Conservation (phyloP, 2,113 vertebrate genomes). For the Saguinus imperator region DNA sequence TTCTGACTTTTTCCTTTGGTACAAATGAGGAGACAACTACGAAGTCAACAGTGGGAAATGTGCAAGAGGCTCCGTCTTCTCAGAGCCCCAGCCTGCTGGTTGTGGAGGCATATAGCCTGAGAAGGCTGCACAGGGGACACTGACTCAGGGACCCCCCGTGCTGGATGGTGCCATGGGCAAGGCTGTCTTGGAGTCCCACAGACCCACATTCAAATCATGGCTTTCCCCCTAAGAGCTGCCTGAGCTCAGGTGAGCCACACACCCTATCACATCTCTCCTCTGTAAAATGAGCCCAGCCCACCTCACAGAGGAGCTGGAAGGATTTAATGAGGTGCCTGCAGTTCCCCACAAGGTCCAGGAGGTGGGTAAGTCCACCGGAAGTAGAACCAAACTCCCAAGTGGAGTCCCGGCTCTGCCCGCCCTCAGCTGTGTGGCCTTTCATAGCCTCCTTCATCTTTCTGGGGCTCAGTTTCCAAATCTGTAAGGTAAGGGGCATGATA, state of each 20-base stretch:
- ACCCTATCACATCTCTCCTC: not conserved
- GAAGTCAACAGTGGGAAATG: not conserved
- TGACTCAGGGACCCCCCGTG: fast-evolving
- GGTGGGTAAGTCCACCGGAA: not conserved
- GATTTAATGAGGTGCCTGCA: not conserved
- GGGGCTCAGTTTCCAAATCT: not conserved
- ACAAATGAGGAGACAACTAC: not conserved
- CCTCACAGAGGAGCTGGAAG: not conserved
- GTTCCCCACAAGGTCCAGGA: not conserved
- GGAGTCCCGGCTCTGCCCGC: not conserved
- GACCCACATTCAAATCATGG: not conserved
- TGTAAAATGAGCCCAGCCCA: not conserved
- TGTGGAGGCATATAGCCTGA: not conserved
- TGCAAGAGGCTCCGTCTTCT: fast-evolving
- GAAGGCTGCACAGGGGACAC: not conserved
- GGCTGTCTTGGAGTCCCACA: not conserved
- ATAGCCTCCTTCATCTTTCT: not conserved
- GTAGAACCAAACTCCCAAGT: not conserved
- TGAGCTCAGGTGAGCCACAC: not conserved
- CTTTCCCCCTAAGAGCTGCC: not conserved
- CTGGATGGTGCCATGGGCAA: fast-evolving
- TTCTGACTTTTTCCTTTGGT: not conserved
- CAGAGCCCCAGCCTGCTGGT: not conserved
- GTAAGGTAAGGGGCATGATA: not conserved
- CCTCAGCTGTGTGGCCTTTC: no score